These are phyloP conservation scores for Sylvicola cinctus DNA, from an alignment of 2,888 invertebrate genomes.

Conservation along the genomic window DNA sequence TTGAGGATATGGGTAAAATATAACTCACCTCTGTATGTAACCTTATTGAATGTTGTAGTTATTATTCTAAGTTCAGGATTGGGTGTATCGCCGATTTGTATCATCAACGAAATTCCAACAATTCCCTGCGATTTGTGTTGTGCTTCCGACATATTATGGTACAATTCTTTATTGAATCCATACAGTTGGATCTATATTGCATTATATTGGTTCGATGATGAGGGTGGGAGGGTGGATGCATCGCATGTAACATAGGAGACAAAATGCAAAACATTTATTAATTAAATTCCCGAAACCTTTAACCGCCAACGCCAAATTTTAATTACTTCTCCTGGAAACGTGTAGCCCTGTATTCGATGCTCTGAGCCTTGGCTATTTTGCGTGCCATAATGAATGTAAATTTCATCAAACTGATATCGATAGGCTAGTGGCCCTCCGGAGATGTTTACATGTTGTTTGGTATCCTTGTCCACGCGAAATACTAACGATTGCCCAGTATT, in stretches of 20 bases:
- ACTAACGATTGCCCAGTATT: slow-evolving; percentile 91
- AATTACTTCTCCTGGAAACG: slow-evolving; percentile 93
- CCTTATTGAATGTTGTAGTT: slow-evolving; percentile 72
- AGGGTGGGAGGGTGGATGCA: too few species aligned
- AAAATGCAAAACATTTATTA: neutral
- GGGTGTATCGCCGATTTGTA: slow-evolving; percentile 74
- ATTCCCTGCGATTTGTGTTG: slow-evolving; percentile 93
- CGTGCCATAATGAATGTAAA: slow-evolving; percentile 87
- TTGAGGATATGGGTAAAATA: too few species aligned
- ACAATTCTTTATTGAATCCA: slow-evolving; percentile 91
- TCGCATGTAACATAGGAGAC: too few species aligned
- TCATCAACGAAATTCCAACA: slow-evolving; percentile 85
- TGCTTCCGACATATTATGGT: slow-evolving; percentile 91
- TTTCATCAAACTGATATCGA: slow-evolving; percentile 85
- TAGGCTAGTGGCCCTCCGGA: slow-evolving; percentile 92
- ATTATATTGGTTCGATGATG: too few species aligned
- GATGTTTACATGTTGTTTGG: slow-evolving; percentile 82
- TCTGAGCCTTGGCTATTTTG: slow-evolving; percentile 85
- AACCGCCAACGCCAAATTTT: neutral
- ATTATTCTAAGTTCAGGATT: slow-evolving; percentile 72
- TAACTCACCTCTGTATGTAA: slow-evolving; percentile 59
- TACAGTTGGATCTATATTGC: slow-evolving; percentile 96
- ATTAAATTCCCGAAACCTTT: neutral
- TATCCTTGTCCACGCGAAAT: slow-evolving; percentile 76
- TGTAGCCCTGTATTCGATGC: slow-evolving; percentile 83